A percentile compares a stretch with the other conserved stretches of the same genome.
phyloP scores from a whole-genome alignment of 2,888 invertebrate species.

The Pachliopta kotzebuea region DNA sequence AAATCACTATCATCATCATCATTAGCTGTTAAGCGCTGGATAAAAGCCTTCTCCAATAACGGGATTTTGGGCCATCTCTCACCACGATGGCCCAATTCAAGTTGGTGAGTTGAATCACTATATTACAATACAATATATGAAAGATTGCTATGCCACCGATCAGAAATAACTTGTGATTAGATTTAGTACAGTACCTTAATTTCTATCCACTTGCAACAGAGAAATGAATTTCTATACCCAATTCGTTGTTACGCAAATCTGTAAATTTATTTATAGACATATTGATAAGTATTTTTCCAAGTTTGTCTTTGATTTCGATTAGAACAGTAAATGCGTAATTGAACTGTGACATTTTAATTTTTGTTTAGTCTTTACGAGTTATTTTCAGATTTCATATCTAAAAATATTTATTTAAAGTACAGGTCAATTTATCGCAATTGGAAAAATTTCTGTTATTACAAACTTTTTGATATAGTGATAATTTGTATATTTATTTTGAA shows the following conservation, averaged over 20 bases:
- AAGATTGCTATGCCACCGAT: neutral
- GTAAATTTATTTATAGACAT: neutral
- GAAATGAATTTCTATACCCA: neutral
- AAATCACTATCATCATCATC: neutral
- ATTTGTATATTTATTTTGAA: neutral
- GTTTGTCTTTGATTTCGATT: constrained; percentile 1
- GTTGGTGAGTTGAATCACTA: no score
- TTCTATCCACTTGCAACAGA: neutral
- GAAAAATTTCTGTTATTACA: neutral
- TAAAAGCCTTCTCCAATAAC: no score
- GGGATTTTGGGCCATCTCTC: no score
- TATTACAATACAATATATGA: no score
- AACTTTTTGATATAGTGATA: neutral
- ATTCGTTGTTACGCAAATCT: neutral
- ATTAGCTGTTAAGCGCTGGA: no score
- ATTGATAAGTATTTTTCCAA: constrained; percentile 1
- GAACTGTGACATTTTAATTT: neutral
- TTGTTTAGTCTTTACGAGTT: neutral
- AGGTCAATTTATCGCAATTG: neutral
- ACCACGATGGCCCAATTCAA: no score
- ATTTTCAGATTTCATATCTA: neutral
- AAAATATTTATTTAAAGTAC: neutral
- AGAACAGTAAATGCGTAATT: neutral
- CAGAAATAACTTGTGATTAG: neutral
- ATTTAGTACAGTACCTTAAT: neutral